Base-by-base conservation (phyloP, 2,113 vertebrate species). In the Chamaea fasciata region DNA sequence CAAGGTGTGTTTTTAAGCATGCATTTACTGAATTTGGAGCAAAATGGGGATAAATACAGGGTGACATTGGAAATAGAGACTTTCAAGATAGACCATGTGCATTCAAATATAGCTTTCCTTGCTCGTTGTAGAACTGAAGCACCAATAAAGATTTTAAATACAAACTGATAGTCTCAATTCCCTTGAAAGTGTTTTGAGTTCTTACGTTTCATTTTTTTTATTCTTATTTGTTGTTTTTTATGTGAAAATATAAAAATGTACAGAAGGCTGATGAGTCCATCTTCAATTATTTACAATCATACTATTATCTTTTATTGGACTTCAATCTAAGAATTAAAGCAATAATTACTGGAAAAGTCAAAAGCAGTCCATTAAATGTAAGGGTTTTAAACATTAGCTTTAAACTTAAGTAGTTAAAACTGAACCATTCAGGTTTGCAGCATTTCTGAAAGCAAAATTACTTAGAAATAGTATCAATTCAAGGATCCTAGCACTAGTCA, bases 311-410 rank as follows among this genome's bases (percentile, higher is more conserved):
- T 44, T 47, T 55, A 44, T 20, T 70, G 11, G 68, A 49, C 11
- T 89, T 73, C 41, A 12, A 27, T 33, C 33, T 47, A 47, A 87
- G 12, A 85, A 79, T 59, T 76, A 5, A 71, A 84, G 6, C 2
- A 31, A 8, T 27, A 35, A 35, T 56, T 87, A 28, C 10, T 68
- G 20, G 4, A 60, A 71, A 89, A 82, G 6, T 39, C 30, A 81
- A n/a, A 9, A 82, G 3, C 10, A 71, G 39, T 56, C 8, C 11
- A 35, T 35, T 60, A 41, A 62, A 81, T 9, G 1, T 31, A 62
- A 46, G 0, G 2, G 1, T 0, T 41, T 53, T 42, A 15, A 76
- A 55, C 4, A 18, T 17, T 14, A 64, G 3, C 4, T 62, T 83
- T 91, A 49, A 81, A 39, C 10, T 27, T 44, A 31, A 68, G 17